Evolutionary conservation across 2,797 vertebrate species (phyloP), one percentile per base, ranked within the genome.

Genomic region (Myripristis jacobus): DNA sequence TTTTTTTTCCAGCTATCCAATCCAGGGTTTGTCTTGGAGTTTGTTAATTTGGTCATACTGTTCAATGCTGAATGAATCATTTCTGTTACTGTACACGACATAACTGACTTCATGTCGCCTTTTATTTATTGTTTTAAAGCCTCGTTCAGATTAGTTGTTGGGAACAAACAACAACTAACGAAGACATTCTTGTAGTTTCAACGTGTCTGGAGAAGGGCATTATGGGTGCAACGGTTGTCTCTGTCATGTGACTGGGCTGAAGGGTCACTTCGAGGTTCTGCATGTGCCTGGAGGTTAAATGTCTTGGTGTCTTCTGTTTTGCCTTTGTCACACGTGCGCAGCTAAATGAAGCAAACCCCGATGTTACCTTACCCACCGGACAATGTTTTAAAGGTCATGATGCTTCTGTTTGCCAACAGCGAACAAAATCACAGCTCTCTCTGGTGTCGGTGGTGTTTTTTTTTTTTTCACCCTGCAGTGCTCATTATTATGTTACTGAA

Each of bases 241-340:
- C 12, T 43, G 21, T 25, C 21, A 1, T 41, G 8, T 66, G 57
- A 59, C 41, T 15, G 10, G 36, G 44, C 10, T 36, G 0, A 31
- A 56, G 41, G 46, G 34, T 68, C 21, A 22, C 4, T 31, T 10
- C 11, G 36, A 41, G 34, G 12, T 50, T 1, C 58, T 16, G 57
- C 70, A 16, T 29, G 75, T 85, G 79, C 70, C 79, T 80, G 60
- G 6, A 48, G 44, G 19, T 67, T 44, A 59, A 41, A n/a, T 25
- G 43, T 50, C 13, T 19, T 5, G 51, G 12, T 52, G 66, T 53
- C 31, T 12, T 51, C 0, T 4, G 51, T 68, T 27, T 70, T 54
- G 59, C 74, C 66, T n/a, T 67, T 22, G 21, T 80, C 64, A 12
- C 18, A 50, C 21, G 13, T 5, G 38, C 53, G 75, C 76, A 72